A percentile compares a stretch with the other conserved stretches of the same genome.
Evolutionary conservation across 2,888 invertebrate genomes (phyloP).

Genomic region (Amiota communis): DNA sequence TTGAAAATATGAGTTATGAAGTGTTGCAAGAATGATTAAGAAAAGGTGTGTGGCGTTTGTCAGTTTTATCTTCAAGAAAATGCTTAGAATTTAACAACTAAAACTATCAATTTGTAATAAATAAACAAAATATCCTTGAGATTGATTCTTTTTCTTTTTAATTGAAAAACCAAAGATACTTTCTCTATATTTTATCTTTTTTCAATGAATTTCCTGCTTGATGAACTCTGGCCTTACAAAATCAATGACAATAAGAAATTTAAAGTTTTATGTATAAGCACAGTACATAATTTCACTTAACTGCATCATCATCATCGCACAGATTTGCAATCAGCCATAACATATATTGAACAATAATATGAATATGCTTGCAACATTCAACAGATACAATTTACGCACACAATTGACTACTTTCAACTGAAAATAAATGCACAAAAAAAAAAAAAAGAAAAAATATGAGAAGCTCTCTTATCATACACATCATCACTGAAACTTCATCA

Average conservation of each 20-base stretch:
- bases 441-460: conserved; percentile 65
- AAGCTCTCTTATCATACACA: conserved; percentile 64
- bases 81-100: no score
- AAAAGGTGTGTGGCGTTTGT: no score
- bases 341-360: not conserved
- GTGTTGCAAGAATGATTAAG: conserved; percentile 1
- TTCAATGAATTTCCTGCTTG: not conserved
- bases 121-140: no score
- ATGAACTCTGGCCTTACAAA: conserved; percentile 23
- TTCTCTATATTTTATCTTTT: not conserved
- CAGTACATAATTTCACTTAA: conserved; percentile 27
- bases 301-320: not conserved
- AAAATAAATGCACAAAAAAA: conserved; percentile 1
- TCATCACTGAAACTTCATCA: conserved; percentile 67
- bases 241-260: not conserved
- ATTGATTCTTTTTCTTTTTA: not conserved
- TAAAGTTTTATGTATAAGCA: not conserved
- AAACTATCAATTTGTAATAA: no score
- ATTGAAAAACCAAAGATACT: not conserved
- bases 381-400: not conserved
- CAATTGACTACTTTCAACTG: not conserved
- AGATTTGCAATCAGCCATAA: conserved; percentile 11
- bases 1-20: conserved; percentile 18
- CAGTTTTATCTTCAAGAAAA: no score
- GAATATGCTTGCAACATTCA: not conserved